A percentile compares a stretch with the other conserved stretches of the same genome.
phyloP scores from a whole-genome alignment of 2,888 invertebrate species.

The Dicyrtoma fusca region DNA sequence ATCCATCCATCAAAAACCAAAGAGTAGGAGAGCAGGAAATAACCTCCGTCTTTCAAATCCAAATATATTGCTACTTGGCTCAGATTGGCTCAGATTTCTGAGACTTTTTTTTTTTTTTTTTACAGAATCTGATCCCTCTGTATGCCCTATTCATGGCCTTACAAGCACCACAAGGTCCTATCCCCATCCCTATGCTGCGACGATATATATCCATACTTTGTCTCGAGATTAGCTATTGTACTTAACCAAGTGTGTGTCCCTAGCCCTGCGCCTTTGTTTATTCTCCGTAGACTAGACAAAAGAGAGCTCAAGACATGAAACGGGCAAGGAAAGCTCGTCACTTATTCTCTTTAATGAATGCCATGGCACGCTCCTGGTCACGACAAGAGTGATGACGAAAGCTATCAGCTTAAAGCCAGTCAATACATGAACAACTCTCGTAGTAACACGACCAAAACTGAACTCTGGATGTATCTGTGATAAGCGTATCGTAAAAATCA shows the following conservation, averaged over 20 bases:
- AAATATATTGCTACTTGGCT: not conserved
- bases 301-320: no score
- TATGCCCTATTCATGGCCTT: not conserved
- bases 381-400: slow-evolving; percentile 23
- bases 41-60: not conserved
- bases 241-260: no score
- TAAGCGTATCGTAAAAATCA: no score
- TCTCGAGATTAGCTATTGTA: no score
- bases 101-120: not conserved
- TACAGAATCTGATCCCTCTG: not conserved
- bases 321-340: not conserved
- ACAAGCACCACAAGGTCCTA: no score
- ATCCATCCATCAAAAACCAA: slow-evolving; percentile 23
- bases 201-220: no score
- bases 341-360: slow-evolving; percentile 29
- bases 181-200: no score
- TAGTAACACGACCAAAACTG: not conserved
- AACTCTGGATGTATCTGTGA: not conserved
- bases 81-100: not conserved
- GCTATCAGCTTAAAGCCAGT: slow-evolving; percentile 14
- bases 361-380: slow-evolving; percentile 34
- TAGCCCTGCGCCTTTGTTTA: no score
- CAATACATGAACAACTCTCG: not conserved
- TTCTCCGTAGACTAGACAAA: no score
- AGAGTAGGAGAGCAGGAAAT: not conserved